A percentile compares a stretch with the other conserved stretches of the same genome.
These are phyloP conservation scores for Andrena fulva DNA, from an alignment of 2,888 invertebrate genomes.

Conservation along the genomic window DNA sequence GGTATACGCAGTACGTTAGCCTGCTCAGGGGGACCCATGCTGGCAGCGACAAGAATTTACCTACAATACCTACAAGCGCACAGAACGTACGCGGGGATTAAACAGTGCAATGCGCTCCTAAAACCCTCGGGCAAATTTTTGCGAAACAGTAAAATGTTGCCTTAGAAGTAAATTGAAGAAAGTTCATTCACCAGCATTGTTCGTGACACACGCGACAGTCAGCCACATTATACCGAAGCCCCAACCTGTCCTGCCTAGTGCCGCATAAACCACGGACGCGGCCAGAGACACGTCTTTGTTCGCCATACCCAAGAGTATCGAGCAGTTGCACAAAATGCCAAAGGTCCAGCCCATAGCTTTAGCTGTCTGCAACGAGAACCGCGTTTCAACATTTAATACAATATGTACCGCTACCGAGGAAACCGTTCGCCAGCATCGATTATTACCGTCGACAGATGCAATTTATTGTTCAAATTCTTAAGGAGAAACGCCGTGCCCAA, in stretches of 20 bases:
- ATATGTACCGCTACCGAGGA: not conserved
- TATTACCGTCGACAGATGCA: constrained; percentile 75
- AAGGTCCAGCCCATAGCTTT: constrained; percentile 81
- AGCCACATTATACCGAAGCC: constrained; percentile 87
- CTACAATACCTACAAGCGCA: constrained; percentile 82
- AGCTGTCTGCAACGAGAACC: constrained; percentile 74
- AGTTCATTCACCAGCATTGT: constrained; percentile 85
- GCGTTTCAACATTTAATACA: not conserved
- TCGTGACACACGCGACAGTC: constrained; percentile 86
- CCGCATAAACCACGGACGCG: constrained; percentile 85
- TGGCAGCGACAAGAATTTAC: constrained; percentile 82
- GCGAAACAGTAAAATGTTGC: not conserved
- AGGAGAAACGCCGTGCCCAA: constrained; percentile 85
- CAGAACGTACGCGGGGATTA: not conserved
- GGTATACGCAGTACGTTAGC: constrained; percentile 87
- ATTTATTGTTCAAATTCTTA: constrained; percentile 76
- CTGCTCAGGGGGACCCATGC: constrained; percentile 85
- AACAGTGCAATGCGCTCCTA: too few species aligned
- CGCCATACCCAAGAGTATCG: constrained; percentile 84
- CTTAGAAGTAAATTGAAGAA: constrained; percentile 25
- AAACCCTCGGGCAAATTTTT: not conserved
- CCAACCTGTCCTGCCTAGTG: constrained; percentile 86
- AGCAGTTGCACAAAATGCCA: constrained; percentile 82
- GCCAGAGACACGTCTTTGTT: constrained; percentile 84
- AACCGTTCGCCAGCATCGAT: not conserved